Conservation (phyloP, 2,797 vertebrate species). For the Cyclopterus lumpus region DNA sequence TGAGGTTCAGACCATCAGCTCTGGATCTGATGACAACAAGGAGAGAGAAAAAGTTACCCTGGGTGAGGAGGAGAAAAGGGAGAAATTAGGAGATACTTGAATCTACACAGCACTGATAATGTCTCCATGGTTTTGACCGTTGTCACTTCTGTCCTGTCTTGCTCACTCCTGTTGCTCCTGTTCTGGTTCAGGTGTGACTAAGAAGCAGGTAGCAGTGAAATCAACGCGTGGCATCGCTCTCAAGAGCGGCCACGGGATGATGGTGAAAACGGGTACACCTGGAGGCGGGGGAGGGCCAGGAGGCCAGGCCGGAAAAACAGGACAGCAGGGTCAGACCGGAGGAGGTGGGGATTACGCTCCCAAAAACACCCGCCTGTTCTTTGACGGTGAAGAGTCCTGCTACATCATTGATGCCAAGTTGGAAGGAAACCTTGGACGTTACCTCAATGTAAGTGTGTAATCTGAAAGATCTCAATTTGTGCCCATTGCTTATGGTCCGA, state of each 20-base stretch:
- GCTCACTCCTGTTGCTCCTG: neutral
- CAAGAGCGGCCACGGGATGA: slow-evolving; percentile 90
- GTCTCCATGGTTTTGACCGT: neutral
- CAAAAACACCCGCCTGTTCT: slow-evolving; percentile 92
- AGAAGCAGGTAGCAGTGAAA: slow-evolving; percentile 96
- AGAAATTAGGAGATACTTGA: neutral
- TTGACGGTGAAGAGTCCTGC: slow-evolving; percentile 96
- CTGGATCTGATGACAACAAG: slow-evolving; percentile 93
- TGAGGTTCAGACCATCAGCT: slow-evolving; percentile 98
- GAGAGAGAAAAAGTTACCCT: slow-evolving; percentile 82
- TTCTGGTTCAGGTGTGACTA: slow-evolving; percentile 81
- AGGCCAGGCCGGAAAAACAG: slow-evolving; percentile 81
- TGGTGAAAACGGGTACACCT: slow-evolving; percentile 88
- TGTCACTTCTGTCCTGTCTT: neutral
- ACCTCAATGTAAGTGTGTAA: slow-evolving; percentile 90
- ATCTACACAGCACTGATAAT: neutral
- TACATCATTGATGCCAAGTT: slow-evolving; percentile 99
- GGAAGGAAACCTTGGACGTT: slow-evolving; percentile 96
- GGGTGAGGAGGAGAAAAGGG: slow-evolving; percentile 57
- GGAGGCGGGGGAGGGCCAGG: slow-evolving; percentile 76
- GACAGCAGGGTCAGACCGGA: slow-evolving; percentile 74
- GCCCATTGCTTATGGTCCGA: neutral
- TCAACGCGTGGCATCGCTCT: slow-evolving; percentile 95
- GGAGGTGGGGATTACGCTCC: slow-evolving; percentile 82
- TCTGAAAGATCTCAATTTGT: neutral